Base-by-base conservation (phyloP, 2,797 vertebrate species). In the Momotus momota region DNA sequence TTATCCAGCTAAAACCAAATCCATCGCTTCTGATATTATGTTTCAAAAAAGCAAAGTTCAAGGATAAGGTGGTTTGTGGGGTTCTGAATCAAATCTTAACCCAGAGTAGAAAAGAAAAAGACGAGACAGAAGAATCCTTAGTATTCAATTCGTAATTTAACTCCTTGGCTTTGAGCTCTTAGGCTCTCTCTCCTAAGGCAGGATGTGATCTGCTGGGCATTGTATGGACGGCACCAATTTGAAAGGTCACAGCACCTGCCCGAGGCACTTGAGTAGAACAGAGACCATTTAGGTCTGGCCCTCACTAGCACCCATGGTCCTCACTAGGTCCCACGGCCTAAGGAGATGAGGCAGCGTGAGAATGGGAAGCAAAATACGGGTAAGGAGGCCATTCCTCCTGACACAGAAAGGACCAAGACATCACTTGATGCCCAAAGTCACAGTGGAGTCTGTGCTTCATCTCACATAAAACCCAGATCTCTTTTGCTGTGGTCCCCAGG, bases 341-440 rank as follows among this genome's bases (percentile, higher is more conserved):
- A 81, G 77, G 86, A 78, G 21, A 55, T 22, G 61, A 91, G 57
- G 66, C 41, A 86, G 49, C 0, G 0, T 23, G 51, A 87, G 16
- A 41, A 65, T 40, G 33, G 75, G 55, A 96, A 94, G 48, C 16
- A 89, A 52, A 92, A 88, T 87, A 31, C 19, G 61, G 69, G 88
- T 93, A 73, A 93, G 54, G 86, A 83, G 77, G 94, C 90, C 80
- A 78, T 43, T 86, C 14, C 69, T 88, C 72, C 79, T 75, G 41
- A 80, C 86, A 94, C 46, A 81, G 41, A 85, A 73, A 82, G 81
- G 82, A 66, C 52, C 84, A 86, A 73, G 67, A 54, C 14, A 46
- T 71, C 52, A 14, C 2, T 18, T 65, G 35, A 46, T 64, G 72
- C 45, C 88, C 6, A 13, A 9, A 91, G 83, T 77, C 67, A 58